phyloP scores from a whole-genome alignment of 2,888 invertebrate genomes.

The Eupithecia tripunctaria region DNA sequence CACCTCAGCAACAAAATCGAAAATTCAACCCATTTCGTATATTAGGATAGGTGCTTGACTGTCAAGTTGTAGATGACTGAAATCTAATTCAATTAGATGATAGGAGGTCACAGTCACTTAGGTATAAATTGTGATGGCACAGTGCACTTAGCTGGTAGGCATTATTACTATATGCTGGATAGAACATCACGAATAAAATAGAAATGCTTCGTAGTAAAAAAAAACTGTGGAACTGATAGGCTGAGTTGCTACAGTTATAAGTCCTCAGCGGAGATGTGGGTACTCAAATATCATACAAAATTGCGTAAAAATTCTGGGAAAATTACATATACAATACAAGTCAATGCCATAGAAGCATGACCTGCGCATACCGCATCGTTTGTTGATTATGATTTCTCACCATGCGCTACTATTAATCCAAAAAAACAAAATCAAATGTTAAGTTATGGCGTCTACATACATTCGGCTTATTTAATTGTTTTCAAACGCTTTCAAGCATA shows the following conservation, averaged over 20 bases:
- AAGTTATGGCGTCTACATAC: too few species aligned
- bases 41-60: constrained; percentile 71
- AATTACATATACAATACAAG: background rate
- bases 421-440: background rate
- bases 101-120: constrained; percentile 60
- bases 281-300: background rate
- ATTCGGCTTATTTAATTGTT: background rate
- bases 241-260: background rate
- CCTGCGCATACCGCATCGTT: background rate
- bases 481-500: background rate
- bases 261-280: background rate
- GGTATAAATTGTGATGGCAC: constrained; percentile 69
- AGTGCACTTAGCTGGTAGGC: constrained; percentile 72
- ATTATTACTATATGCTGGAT: constrained; percentile 35
- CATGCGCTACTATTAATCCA: background rate
- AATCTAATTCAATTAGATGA: constrained; percentile 60
- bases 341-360: background rate
- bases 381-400: background rate
- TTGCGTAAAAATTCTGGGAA: background rate
- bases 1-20: constrained; percentile 69
- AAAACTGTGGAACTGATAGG: background rate
- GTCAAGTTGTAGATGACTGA: constrained; percentile 65
- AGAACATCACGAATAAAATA: background rate
- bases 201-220: constrained; percentile 1
- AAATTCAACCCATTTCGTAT: constrained; percentile 81